Evolutionary conservation across 2,888 invertebrate genomes (phyloP).

Genomic region (Bursaphelenchus okinawaensis): DNA sequence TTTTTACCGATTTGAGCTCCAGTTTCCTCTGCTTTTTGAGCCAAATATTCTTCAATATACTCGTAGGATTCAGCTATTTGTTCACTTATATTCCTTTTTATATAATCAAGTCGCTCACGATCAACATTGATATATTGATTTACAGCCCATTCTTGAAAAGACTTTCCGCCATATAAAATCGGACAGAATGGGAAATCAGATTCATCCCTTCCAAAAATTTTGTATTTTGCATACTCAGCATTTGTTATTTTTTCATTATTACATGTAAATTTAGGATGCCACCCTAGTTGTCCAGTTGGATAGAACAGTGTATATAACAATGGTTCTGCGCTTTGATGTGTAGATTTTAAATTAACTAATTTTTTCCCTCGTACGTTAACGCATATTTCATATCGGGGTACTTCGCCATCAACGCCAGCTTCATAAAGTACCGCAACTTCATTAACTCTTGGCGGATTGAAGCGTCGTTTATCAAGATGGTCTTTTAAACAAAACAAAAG

Average conservation of each 20-base stretch:
- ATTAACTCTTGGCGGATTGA: slow-evolving; percentile 15
- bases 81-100: no score
- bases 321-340: no score
- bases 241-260: neutral
- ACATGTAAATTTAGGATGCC: neutral
- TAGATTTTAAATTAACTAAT: no score
- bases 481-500: no score
- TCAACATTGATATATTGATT: neutral
- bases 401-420: slow-evolving; percentile 16
- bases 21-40: neutral
- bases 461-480: slow-evolving; percentile 20
- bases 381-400: neutral
- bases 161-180: neutral
- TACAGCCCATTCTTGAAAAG: neutral
- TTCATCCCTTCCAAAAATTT: neutral
- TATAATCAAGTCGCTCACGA: neutral
- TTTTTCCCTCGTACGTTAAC: slow-evolving; percentile 15
- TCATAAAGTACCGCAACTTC: slow-evolving; percentile 18
- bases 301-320: neutral
- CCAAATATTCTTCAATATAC: no score
- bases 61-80: no score
- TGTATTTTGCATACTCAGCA: no score
- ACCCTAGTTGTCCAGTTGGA: neutral
- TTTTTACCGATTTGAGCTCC: neutral
- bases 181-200: neutral